These are phyloP conservation scores for Sarcophaga peregrina DNA, from an alignment of 1,140 invertebrate genomes.

Conservation along the genomic window DNA sequence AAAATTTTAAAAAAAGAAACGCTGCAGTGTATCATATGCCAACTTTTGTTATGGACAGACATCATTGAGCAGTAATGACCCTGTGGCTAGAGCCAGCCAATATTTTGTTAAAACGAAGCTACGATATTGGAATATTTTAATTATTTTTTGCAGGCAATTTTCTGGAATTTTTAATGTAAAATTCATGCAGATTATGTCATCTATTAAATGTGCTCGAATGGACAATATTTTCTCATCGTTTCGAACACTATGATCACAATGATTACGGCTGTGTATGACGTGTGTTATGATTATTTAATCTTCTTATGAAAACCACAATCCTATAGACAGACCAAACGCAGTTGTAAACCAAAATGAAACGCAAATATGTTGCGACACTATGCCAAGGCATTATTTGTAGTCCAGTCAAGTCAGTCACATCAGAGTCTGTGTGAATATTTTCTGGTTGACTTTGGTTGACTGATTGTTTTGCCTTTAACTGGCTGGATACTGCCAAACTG, in stretches of 20 bases:
- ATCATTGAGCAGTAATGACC: not conserved
- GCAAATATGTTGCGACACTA: not conserved
- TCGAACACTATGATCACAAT: no score
- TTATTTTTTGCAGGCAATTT: no score
- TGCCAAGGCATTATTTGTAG: not conserved
- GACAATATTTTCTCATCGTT: no score
- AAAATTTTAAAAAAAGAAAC: no score
- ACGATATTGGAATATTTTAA: no score
- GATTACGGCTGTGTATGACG: not conserved
- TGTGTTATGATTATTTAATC: constrained; percentile 23
- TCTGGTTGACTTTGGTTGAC: not conserved
- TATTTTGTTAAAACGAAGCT: no score
- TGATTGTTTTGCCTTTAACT: not conserved
- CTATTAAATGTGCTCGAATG: no score
- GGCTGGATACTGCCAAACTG: not conserved
- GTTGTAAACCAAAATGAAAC: not conserved
- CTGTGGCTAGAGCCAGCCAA: not conserved
- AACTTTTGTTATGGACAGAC: not conserved
- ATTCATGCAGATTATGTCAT: no score
- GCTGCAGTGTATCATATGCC: not conserved
- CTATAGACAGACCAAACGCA: not conserved
- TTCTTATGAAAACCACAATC: constrained; percentile 1
- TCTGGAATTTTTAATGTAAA: no score
- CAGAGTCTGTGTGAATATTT: not conserved
- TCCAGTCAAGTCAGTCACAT: not conserved